Percentiles rank a stretch among this genome's conserved stretches.
These are phyloP conservation scores for Atlantisia rogersi DNA, from an alignment of 2,113 vertebrate genomes.

Conservation along the genomic window DNA sequence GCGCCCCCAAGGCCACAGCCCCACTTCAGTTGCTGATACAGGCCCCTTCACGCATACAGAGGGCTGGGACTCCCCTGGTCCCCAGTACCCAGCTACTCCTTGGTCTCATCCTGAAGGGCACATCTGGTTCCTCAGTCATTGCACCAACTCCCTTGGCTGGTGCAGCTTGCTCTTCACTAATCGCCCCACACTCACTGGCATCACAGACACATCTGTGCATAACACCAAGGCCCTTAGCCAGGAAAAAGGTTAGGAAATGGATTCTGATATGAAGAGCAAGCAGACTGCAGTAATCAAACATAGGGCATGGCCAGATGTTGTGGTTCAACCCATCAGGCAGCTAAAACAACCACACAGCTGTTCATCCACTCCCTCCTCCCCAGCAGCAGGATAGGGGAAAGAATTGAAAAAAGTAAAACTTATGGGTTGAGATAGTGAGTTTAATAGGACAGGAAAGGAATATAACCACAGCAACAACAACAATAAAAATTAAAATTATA, in stretches of 20 bases:
- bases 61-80: not conserved
- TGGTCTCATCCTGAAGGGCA: not conserved
- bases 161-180: not conserved
- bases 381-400: too few species aligned
- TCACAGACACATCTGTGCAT: not conserved
- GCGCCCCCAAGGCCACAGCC: fast-evolving
- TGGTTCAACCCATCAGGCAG: too few species aligned
- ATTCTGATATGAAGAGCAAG: not conserved
- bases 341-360: too few species aligned
- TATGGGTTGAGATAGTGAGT: too few species aligned
- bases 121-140: not conserved
- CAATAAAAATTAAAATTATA: too few species aligned
- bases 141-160: not conserved
- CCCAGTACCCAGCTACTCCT: not conserved
- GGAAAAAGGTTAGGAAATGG: not conserved
- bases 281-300: not conserved
- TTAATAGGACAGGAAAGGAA: too few species aligned
- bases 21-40: not conserved
- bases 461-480: too few species aligned
- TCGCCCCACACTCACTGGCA: not conserved
- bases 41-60: not conserved
- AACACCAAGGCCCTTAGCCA: not conserved
- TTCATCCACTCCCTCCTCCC: too few species aligned
- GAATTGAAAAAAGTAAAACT: too few species aligned
- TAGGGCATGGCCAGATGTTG: not conserved